phyloP scores from a whole-genome alignment of 2,888 invertebrate genomes.

The Brachyopa scutellaris region DNA sequence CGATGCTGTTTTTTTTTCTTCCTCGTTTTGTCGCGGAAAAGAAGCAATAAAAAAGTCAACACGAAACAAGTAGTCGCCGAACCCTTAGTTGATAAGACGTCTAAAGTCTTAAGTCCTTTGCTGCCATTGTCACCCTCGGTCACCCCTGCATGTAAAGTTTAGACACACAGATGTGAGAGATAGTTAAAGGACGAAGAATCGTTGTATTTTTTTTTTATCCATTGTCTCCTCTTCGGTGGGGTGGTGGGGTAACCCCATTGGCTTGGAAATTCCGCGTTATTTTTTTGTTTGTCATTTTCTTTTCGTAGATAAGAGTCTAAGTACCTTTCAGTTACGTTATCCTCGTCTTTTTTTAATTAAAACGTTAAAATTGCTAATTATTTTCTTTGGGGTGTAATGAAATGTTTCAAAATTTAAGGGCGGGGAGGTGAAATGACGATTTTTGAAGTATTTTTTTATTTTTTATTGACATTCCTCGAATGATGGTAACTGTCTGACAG shows the following conservation, averaged over 20 bases:
- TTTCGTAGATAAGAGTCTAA: conserved; percentile 61
- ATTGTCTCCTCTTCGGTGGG: conserved; percentile 36
- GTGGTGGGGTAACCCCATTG: conserved; percentile 37
- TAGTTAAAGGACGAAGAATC: conserved; percentile 50
- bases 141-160: conserved; percentile 18
- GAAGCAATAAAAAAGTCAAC: conserved; percentile 71
- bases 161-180: conserved; percentile 51
- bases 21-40: conserved; percentile 56
- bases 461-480: conserved; percentile 47
- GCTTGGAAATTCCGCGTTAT: conserved; percentile 60
- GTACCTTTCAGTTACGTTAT: conserved; percentile 74
- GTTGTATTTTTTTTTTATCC: conserved; percentile 31
- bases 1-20: neutral
- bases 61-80: conserved; percentile 61
- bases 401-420: conserved; percentile 49
- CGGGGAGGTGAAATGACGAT: conserved; percentile 36
- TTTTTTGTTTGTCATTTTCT: conserved; percentile 53
- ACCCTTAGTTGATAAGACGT: conserved; percentile 64
- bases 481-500: conserved; percentile 18
- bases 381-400: conserved; percentile 74
- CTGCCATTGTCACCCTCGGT: conserved; percentile 60
- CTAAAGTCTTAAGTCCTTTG: conserved; percentile 46
- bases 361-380: conserved; percentile 78
- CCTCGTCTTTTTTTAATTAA: conserved; percentile 76
- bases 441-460: conserved; percentile 56